Evolutionary conservation across 2,113 vertebrate species (phyloP).

Genomic region (Triplophysa dalaica): DNA sequence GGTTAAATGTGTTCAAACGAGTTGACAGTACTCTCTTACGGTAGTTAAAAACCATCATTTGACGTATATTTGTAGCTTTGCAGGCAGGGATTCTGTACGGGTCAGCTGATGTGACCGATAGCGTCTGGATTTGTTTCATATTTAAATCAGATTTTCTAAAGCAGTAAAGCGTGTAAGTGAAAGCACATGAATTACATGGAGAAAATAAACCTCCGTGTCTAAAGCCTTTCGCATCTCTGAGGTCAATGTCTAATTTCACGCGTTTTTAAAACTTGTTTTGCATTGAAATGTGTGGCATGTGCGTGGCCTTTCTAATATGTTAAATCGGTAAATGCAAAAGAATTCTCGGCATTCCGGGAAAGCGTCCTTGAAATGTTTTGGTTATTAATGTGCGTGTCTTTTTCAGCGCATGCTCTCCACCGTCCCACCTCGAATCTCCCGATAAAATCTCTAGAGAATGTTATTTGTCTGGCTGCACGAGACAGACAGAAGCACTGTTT

Average conservation of each 20-base stretch:
- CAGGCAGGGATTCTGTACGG: too few relatives aligned
- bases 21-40: too few relatives aligned
- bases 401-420: background rate
- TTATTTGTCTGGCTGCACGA: constrained; percentile 36
- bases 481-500: constrained; percentile 31
- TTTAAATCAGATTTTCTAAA: background rate
- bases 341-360: constrained; percentile 15
- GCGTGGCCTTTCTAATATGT: background rate
- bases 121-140: background rate
- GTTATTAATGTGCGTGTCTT: constrained; percentile 5
- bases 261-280: background rate
- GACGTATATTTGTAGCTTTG: too few relatives aligned
- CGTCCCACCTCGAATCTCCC: constrained; percentile 3
- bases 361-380: background rate
- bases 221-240: background rate
- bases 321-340: constrained; percentile 4
- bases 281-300: constrained; percentile 2
- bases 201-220: background rate
- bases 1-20: too few relatives aligned
- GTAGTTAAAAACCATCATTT: too few relatives aligned
- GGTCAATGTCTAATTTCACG: background rate
- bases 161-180: background rate
- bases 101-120: background rate
- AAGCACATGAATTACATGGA: background rate
- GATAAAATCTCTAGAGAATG: constrained; percentile 37